Percentiles rank a stretch among this genome's conserved stretches.
These are phyloP conservation scores for Nymphalis urticae DNA, from an alignment of 2,888 invertebrate species.

Conservation along the genomic window DNA sequence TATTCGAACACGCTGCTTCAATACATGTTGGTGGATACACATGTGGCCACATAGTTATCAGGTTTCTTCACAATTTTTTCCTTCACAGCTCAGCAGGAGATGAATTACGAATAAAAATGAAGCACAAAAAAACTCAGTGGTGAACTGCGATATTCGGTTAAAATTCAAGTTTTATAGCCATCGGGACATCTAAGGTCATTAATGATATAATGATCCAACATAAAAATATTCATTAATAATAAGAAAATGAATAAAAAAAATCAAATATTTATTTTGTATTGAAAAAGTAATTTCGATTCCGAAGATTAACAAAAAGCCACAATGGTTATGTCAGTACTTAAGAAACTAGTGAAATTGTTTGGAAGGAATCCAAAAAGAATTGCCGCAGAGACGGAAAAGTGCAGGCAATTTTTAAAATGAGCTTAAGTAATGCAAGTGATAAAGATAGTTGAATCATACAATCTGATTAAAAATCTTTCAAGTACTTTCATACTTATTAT, in stretches of 20 bases:
- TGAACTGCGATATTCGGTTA: too few relatives aligned
- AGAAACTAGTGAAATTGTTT: constrained; percentile 37
- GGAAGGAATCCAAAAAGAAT: constrained; percentile 38
- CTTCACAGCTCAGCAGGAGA: too few relatives aligned
- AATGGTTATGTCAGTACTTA: constrained; percentile 35
- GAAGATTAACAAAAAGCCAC: constrained; percentile 36
- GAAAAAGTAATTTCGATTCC: constrained; percentile 32
- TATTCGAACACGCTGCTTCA: too few relatives aligned
- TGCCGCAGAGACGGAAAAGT: constrained; percentile 27
- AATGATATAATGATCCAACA: too few relatives aligned
- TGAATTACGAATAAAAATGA: too few relatives aligned
- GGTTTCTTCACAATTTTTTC: too few relatives aligned
- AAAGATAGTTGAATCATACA: constrained; percentile 7
- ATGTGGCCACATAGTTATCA: too few relatives aligned
- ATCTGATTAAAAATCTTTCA: constrained; percentile 5
- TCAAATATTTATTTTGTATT: constrained; percentile 21
- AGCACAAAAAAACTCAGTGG: too few relatives aligned
- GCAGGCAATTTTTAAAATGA: constrained; percentile 30
- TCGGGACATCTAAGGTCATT: too few relatives aligned
- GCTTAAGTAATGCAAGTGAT: constrained; percentile 20
- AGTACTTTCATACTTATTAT: not conserved
- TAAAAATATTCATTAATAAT: not conserved
- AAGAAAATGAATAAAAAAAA: constrained; percentile 8
- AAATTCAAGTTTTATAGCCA: too few relatives aligned
- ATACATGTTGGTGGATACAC: too few relatives aligned